Evolutionary conservation across 1,140 invertebrate species (phyloP).

Genomic region (Macrotrachela quadricornifera): DNA sequence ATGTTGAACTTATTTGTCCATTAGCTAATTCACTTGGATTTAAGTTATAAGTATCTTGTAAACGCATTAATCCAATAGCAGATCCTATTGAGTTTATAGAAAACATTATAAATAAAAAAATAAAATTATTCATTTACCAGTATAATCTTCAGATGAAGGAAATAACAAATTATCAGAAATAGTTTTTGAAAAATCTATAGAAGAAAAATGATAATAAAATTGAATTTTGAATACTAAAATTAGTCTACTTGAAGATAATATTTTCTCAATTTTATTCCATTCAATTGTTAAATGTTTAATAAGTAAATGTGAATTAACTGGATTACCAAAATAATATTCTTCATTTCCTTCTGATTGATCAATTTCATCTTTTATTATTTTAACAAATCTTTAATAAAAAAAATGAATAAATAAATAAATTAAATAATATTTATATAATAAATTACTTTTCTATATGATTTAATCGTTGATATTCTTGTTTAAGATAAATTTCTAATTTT

Average conservation of each 20-base stretch:
- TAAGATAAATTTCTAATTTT: conserved; percentile 57
- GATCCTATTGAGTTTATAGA: not conserved
- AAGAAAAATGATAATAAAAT: conserved; percentile 14
- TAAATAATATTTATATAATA: no score
- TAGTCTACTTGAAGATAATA: not conserved
- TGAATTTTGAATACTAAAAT: not conserved
- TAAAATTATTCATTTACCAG: conserved; percentile 35
- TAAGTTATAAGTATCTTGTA: not conserved
- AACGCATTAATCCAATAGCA: not conserved
- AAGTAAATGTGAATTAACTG: conserved; percentile 81
- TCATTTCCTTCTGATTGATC: conserved; percentile 51
- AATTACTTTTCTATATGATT: conserved; percentile 43
- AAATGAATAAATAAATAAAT: not conserved
- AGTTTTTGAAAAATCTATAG: conserved; percentile 19
- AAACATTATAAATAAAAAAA: no score
- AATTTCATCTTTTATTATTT: conserved; percentile 43
- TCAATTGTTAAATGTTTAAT: conserved; percentile 81
- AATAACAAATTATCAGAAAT: conserved; percentile 19
- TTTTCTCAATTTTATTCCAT: conserved; percentile 23
- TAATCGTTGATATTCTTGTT: conserved; percentile 56
- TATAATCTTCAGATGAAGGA: conserved; percentile 46
- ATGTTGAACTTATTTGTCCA: conserved; percentile 31
- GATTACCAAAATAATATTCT: conserved; percentile 66
- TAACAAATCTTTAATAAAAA: conserved; percentile 21
- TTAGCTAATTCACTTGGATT: not conserved